Evolutionary conservation across 2,888 invertebrate genomes (phyloP), one percentile per base, ranked within the genome.

Genomic region (Dynastes grantii): DNA sequence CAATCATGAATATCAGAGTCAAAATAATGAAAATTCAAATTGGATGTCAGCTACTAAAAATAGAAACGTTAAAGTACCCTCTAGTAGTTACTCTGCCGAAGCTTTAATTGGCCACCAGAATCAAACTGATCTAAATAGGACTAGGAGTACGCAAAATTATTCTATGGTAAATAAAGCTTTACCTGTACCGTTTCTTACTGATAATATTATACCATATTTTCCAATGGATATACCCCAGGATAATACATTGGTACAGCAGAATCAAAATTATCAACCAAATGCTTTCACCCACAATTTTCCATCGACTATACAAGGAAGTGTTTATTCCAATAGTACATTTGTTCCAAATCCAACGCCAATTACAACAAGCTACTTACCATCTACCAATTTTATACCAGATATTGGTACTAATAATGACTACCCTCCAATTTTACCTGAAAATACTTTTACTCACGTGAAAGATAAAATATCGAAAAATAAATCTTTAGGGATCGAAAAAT

Each of bases 71-170:
- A 86, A 86, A 81, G 87, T 84, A 77, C 79, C 83, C 37, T 84
- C 87, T 0, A 88, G 86, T 76, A 89, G 84, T 83, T 89, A 89
- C 82, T 88, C 89, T 1, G 89, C 89, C 0, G 89, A 89, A 82
- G 88, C 89, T 29, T 82, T 89, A 65, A 89, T 89, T 27, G 87
- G 88, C 2, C 86, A 87, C 78, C 87, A 87, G 77, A 82, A 83
- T 61, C 81, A 82, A 55, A 61, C 76, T 55, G 81, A 82, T 3
- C 3, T 76, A 16, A 73, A 58, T 4, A 73, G 55, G 37, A 45
- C 70, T 55, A 78, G 76, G 49, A 80, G 78, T 45, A 64, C 70
- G 29, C 80, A 81, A 68, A 79, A 71, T 63, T 78, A 80, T 63
- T 53, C 76, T 3, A 49, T 70, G 32, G 63, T 78, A 9, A 78